These are phyloP conservation scores for Drosophila elegans DNA, from an alignment of 1,140 invertebrate species.

Conservation along the genomic window DNA sequence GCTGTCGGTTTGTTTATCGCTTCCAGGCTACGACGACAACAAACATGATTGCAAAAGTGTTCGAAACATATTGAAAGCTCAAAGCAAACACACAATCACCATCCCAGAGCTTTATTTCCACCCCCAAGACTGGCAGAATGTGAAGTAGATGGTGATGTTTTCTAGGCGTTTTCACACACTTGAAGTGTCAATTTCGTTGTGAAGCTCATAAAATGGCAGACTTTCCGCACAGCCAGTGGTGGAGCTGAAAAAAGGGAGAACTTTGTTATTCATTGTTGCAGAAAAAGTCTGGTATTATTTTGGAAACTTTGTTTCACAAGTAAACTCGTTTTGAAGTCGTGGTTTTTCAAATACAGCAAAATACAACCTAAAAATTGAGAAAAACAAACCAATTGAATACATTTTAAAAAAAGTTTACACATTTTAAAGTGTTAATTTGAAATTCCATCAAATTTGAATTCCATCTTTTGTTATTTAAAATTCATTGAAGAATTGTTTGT, in stretches of 20 bases:
- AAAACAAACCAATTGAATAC: too few relatives aligned
- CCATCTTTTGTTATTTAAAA: too few relatives aligned
- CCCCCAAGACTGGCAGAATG: slow-evolving; percentile 6
- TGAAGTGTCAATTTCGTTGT: slow-evolving; percentile 71
- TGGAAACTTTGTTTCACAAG: background rate
- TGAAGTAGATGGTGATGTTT: slow-evolving; percentile 7
- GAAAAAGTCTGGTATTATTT: background rate
- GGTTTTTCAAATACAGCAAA: too few relatives aligned
- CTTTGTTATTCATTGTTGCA: background rate
- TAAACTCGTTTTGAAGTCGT: background rate
- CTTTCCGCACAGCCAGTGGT: slow-evolving; percentile 18
- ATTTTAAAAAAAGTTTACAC: too few relatives aligned
- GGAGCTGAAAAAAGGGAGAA: slow-evolving; percentile 3
- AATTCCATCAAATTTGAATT: too few relatives aligned
- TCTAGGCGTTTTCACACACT: slow-evolving; percentile 47
- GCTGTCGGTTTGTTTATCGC: slow-evolving; percentile 67
- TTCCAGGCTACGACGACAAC: slow-evolving; percentile 60
- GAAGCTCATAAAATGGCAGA: slow-evolving; percentile 68
- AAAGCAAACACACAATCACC: slow-evolving; percentile 2
- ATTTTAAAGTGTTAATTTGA: too few relatives aligned
- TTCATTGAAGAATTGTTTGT: background rate
- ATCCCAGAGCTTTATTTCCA: slow-evolving; percentile 7
- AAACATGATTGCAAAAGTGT: slow-evolving; percentile 72
- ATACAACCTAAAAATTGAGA: too few relatives aligned
- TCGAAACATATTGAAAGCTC: slow-evolving; percentile 77